Evolutionary conservation across 2,888 invertebrate species (phyloP), one percentile per base, ranked within the genome.

Genomic region (Entomobrya proxima): DNA sequence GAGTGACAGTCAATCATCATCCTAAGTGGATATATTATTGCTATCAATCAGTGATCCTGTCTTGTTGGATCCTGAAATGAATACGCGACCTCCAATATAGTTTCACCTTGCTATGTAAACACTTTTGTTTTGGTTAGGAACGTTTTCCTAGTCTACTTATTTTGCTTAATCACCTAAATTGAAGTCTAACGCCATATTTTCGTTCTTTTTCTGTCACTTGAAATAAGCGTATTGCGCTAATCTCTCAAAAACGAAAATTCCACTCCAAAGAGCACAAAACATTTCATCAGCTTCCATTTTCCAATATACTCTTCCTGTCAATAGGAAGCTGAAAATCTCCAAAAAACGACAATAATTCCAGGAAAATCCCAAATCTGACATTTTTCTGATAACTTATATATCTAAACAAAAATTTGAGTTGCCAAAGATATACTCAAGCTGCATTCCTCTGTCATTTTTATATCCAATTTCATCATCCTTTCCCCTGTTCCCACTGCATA

Each of bases 381-480:
- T 64, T 21, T 64, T 64, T 64, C 21, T n/a, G n/a, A n/a, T n/a
- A n/a, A n/a, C n/a, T n/a, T n/a, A n/a, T n/a, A n/a, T n/a, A n/a
- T n/a, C n/a, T n/a, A n/a, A n/a, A n/a, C n/a, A n/a, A n/a, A n/a
- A n/a, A n/a, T n/a, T n/a, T n/a, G n/a, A n/a, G n/a, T n/a, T n/a
- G n/a, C n/a, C n/a, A n/a, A n/a, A n/a, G n/a, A n/a, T n/a, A n/a
- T n/a, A n/a, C n/a, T n/a, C n/a, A n/a, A n/a, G n/a, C n/a, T n/a
- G n/a, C n/a, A n/a, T n/a, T n/a, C n/a, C 15, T 24, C 55, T 55
- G 55, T 55, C 55, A 55, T 11, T 52, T 18, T 55, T 55, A 55
- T n/a, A n/a, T n/a, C n/a, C n/a, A n/a, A n/a, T 55, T 55, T 55
- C 55, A 55, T 55, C 55, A 27, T 55, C 55, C 61, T 58, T 61